A percentile compares a stretch with the other conserved stretches of the same genome.
These are phyloP conservation scores for Parascotia fuliginaria DNA, from an alignment of 2,888 invertebrate genomes.

Conservation along the genomic window DNA sequence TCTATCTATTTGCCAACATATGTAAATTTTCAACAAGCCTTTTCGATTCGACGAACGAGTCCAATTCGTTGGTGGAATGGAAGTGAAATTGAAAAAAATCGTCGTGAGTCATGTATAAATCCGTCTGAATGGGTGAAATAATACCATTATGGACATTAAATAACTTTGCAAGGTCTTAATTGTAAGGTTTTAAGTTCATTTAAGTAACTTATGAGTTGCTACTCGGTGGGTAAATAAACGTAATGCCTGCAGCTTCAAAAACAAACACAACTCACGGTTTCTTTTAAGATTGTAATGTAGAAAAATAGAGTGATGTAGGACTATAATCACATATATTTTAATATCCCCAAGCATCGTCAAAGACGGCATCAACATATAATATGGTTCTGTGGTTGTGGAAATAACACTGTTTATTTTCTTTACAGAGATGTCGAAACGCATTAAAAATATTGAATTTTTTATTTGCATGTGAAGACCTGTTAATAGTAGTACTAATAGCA, in stretches of 20 bases:
- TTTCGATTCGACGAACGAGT: conserved; percentile 76
- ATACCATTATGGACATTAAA: conserved; percentile 17
- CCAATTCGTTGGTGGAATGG: conserved; percentile 74
- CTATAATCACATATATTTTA: not conserved
- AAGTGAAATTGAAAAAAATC: conserved; percentile 77
- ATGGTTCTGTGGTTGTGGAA: not conserved
- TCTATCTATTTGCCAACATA: conserved; percentile 72
- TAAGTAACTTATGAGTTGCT: not conserved
- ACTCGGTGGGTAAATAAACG: not conserved
- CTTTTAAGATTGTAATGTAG: not conserved
- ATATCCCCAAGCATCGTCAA: not conserved
- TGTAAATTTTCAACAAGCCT: conserved; percentile 82
- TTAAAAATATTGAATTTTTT: not conserved
- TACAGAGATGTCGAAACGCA: not conserved
- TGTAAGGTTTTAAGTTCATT: not conserved
- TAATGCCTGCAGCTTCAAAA: conserved; percentile 1
- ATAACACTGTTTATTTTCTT: not conserved
- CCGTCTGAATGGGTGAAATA: conserved; percentile 41
- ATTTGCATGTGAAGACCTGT: no score
- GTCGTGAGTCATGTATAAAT: conserved; percentile 56
- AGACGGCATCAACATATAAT: conserved; percentile 1
- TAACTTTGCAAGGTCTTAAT: not conserved
- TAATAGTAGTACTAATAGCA: no score
- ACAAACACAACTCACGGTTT: not conserved
- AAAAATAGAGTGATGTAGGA: not conserved